Evolutionary conservation across 2,888 invertebrate species (phyloP).

Genomic region (Tenthredo distinguenda): DNA sequence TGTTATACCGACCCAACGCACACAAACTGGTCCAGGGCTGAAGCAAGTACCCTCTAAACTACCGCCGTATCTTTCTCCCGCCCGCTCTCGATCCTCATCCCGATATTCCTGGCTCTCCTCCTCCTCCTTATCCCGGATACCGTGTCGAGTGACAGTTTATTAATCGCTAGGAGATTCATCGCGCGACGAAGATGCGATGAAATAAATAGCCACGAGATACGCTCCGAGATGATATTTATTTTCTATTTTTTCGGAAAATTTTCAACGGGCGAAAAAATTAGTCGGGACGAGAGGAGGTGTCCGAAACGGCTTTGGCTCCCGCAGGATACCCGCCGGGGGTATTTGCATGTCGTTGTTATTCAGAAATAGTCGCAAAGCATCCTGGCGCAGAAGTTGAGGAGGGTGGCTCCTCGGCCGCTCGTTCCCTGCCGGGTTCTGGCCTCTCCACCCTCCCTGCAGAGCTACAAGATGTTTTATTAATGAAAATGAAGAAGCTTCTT

Average conservation of each 20-base stretch:
- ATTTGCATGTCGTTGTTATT: conserved; percentile 73
- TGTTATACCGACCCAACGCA: neutral
- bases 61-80: neutral
- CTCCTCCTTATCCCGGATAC: neutral
- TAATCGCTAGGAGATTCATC: conserved; percentile 25
- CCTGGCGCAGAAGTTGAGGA: conserved; percentile 22
- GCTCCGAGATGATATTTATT: neutral
- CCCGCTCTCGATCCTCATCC: neutral
- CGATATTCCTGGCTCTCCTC: neutral
- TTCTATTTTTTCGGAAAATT: neutral
- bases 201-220: neutral
- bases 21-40: neutral
- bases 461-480: conserved; percentile 70
- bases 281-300: neutral
- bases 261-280: neutral
- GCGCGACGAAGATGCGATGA: neutral
- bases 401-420: conserved; percentile 13
- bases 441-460: neutral
- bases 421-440: conserved; percentile 3
- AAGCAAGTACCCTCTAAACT: conserved; percentile 20
- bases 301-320: neutral
- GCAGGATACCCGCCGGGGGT: neutral
- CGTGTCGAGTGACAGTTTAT: conserved; percentile 42
- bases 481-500: conserved; percentile 70
- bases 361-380: conserved; percentile 70